Conservation (phyloP, 2,888 invertebrate species). For the Scaptomyza cyrtandrae region DNA sequence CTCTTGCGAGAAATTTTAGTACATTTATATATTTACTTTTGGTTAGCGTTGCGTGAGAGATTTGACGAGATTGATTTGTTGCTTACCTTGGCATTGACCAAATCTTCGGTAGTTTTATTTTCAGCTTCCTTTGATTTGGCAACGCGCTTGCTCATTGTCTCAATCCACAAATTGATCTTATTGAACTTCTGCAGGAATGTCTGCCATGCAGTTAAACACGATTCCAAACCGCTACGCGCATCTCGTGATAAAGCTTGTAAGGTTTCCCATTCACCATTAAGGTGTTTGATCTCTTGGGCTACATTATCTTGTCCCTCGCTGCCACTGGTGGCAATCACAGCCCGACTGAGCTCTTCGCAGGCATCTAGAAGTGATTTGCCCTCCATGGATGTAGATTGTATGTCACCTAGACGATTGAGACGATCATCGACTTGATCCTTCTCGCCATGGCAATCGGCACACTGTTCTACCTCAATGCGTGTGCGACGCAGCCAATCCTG, state of each 20-base stretch:
- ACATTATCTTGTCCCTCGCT: slow-evolving; percentile 93
- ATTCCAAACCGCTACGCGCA: slow-evolving; percentile 89
- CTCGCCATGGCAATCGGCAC: slow-evolving; percentile 95
- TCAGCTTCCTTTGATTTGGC: slow-evolving; percentile 88
- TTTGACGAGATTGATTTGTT: slow-evolving; percentile 34
- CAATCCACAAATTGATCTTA: slow-evolving; percentile 91
- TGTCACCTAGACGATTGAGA: slow-evolving; percentile 89
- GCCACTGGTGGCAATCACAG: slow-evolving; percentile 91
- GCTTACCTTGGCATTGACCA: slow-evolving; percentile 90
- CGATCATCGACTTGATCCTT: slow-evolving; percentile 91
- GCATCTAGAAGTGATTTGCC: slow-evolving; percentile 90
- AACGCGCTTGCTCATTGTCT: slow-evolving; percentile 88
- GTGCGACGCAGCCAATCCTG: slow-evolving; percentile 94
- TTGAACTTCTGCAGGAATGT: slow-evolving; percentile 90
- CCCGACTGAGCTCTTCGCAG: slow-evolving; percentile 90
- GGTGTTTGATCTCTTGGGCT: slow-evolving; percentile 91
- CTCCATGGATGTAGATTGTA: slow-evolving; percentile 88
- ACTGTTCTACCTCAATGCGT: slow-evolving; percentile 92
- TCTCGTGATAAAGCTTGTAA: slow-evolving; percentile 91
- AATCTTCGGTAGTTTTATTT: slow-evolving; percentile 91
- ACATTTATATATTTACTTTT: slow-evolving; percentile 31
- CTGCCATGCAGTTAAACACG: slow-evolving; percentile 92
- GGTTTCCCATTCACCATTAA: slow-evolving; percentile 93
- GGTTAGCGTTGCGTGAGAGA: slow-evolving; percentile 69
- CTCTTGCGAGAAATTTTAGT: slow-evolving; percentile 50